Conservation (phyloP, 2,113 vertebrate genomes). For the Scytalopus superciliaris region DNA sequence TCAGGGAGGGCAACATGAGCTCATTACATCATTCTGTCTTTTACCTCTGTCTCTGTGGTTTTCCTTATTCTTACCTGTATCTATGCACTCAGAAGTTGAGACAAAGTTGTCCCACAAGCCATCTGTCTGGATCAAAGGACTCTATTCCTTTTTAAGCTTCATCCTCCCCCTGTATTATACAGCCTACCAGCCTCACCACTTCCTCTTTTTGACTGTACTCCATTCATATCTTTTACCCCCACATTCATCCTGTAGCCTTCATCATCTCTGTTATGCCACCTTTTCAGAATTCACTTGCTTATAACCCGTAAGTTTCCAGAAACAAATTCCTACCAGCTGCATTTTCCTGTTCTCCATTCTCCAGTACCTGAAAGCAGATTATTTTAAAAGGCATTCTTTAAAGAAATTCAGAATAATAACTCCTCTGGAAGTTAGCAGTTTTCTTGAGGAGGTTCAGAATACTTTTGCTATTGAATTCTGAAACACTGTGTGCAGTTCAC, state of each 20-base stretch:
- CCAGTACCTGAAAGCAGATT: neutral
- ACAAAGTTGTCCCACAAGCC: constrained; percentile 1
- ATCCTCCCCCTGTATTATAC: neutral
- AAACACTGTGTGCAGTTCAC: neutral
- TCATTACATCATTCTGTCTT: neutral
- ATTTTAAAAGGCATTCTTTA: neutral
- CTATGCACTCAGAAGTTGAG: neutral
- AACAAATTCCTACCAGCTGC: neutral
- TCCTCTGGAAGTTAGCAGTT: neutral
- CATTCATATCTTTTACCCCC: neutral
- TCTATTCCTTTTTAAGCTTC: neutral
- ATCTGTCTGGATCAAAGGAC: neutral
- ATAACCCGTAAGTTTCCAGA: neutral
- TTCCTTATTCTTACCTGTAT: neutral
- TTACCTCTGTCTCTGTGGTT: neutral
- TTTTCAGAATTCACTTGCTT: neutral
- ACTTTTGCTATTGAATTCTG: neutral
- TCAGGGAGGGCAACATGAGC: neutral
- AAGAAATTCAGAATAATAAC: neutral
- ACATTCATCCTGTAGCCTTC: neutral
- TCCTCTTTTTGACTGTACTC: neutral
- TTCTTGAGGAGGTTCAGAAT: neutral
- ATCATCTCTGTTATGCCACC: neutral
- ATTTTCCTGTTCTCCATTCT: neutral
- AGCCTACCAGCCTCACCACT: neutral